Evolutionary conservation across 2,888 invertebrate genomes (phyloP).

Genomic region (Phyllotreta cruciferae): DNA sequence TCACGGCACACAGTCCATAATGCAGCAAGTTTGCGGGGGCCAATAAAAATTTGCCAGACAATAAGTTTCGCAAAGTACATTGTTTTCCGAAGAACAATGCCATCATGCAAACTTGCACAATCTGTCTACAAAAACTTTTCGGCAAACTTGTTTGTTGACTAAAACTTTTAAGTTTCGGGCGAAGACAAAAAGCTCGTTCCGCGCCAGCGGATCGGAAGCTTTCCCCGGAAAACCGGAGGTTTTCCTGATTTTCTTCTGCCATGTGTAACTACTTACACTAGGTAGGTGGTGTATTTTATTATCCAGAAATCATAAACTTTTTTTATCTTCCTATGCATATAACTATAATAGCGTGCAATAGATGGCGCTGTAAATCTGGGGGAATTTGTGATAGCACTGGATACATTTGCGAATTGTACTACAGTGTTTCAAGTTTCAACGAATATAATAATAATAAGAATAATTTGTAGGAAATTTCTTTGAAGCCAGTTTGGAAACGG

Average conservation of each 20-base stretch:
- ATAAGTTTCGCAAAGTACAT: constrained; percentile 52
- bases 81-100: constrained; percentile 53
- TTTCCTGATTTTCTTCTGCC: constrained; percentile 33
- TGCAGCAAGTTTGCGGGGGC: constrained; percentile 39
- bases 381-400: too few relatives aligned
- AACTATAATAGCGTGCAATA: too few relatives aligned
- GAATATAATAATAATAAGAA: too few relatives aligned
- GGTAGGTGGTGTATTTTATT: too few relatives aligned
- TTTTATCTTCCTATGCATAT: too few relatives aligned
- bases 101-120: constrained; percentile 53
- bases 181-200: constrained; percentile 43
- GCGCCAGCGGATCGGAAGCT: constrained; percentile 15
- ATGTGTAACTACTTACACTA: too few relatives aligned
- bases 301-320: too few relatives aligned
- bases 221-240: constrained; percentile 20
- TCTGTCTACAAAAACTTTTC: constrained; percentile 52
- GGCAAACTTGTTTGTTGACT: constrained; percentile 50
- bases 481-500: too few relatives aligned
- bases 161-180: constrained; percentile 42
- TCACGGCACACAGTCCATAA: constrained; percentile 39
- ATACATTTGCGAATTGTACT: too few relatives aligned
- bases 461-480: too few relatives aligned
- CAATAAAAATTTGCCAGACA: constrained; percentile 54
- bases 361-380: too few relatives aligned
- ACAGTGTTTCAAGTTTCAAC: too few relatives aligned